Conservation (phyloP, 2,888 invertebrate genomes). For the Automeris io region DNA sequence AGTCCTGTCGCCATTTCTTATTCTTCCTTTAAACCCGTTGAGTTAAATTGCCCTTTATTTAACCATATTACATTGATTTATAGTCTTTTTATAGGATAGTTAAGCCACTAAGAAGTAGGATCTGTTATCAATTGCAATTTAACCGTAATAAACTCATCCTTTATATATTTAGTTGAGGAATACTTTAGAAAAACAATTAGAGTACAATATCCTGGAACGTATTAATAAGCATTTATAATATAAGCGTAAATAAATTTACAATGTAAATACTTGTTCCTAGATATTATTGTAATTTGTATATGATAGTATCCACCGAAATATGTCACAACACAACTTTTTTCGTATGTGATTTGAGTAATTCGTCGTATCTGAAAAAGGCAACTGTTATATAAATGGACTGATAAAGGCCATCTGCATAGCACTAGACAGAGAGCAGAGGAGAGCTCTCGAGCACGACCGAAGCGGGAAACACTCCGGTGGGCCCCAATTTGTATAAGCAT, state of each 20-base stretch:
- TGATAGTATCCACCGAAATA: no score
- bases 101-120: constrained; percentile 37
- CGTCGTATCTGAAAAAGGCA: neutral
- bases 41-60: constrained; percentile 58
- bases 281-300: no score
- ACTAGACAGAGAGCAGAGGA: constrained; percentile 40
- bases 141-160: neutral
- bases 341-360: no score
- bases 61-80: constrained; percentile 67
- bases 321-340: no score
- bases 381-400: constrained; percentile 22
- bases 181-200: neutral
- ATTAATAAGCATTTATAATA: no score
- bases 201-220: no score
- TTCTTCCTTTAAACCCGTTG: constrained; percentile 32
- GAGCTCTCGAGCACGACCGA: constrained; percentile 55
- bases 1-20: constrained; percentile 33
- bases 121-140: constrained; percentile 24
- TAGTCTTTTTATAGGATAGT: constrained; percentile 64
- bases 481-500: constrained; percentile 66
- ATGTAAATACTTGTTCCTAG: no score
- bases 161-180: neutral
- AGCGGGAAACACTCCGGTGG: constrained; percentile 63
- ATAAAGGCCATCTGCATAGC: constrained; percentile 51
- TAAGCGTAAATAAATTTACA: no score